phyloP scores from a whole-genome alignment of 2,113 vertebrate species.

The Pituophis catenifer region DNA sequence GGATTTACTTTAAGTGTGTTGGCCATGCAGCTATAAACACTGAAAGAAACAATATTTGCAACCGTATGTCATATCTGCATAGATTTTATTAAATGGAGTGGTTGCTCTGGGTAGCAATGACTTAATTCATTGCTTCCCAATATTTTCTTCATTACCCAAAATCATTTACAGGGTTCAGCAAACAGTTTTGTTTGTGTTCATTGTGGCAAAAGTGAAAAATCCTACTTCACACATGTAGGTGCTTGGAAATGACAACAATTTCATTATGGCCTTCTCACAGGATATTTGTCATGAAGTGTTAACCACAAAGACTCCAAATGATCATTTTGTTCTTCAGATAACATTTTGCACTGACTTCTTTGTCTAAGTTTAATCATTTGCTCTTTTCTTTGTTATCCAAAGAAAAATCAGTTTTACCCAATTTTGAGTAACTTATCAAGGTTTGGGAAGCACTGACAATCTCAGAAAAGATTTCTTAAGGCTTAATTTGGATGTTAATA shows the following conservation, averaged over 20 bases:
- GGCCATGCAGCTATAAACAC: background rate
- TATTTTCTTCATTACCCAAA: background rate
- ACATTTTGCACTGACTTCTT: background rate
- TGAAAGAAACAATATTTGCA: background rate
- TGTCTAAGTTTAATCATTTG: background rate
- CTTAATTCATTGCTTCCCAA: background rate
- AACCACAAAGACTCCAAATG: background rate
- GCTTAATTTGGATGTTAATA: background rate
- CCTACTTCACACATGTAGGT: background rate
- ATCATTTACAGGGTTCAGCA: background rate
- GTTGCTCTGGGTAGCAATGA: background rate
- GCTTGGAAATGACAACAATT: background rate
- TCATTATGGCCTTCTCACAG: background rate
- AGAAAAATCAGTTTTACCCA: background rate
- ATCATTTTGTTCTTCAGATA: background rate
- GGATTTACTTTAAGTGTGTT: background rate
- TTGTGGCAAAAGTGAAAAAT: background rate
- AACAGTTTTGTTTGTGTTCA: background rate
- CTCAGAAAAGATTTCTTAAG: background rate
- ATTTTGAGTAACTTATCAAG: background rate
- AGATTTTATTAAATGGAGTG: background rate
- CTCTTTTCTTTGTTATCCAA: background rate
- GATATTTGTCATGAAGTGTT: background rate
- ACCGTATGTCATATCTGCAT: background rate
- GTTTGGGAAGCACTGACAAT: background rate